These are phyloP conservation scores for Plagodis dolabraria DNA, from an alignment of 2,888 invertebrate species.

Conservation along the genomic window DNA sequence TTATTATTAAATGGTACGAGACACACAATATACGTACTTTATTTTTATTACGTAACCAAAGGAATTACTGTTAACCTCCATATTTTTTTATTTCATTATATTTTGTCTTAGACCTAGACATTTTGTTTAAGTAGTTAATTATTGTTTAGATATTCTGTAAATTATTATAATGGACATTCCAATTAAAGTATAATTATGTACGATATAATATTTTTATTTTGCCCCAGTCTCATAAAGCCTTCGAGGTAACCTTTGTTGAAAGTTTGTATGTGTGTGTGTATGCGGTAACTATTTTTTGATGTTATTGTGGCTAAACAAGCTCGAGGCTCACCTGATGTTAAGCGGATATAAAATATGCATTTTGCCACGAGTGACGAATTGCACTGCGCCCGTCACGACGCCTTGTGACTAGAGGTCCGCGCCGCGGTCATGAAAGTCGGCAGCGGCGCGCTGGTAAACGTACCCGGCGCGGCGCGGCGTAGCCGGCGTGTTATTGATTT, in stretches of 20 bases:
- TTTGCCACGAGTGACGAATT: no score
- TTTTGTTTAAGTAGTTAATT: conserved; percentile 53
- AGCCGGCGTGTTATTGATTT: no score
- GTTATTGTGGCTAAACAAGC: no score
- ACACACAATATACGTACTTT: conserved; percentile 12
- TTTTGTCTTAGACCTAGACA: conserved; percentile 46
- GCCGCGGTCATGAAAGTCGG: no score
- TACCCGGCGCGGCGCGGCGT: no score
- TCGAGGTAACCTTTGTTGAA: not conserved
- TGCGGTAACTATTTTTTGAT: no score
- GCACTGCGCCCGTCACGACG: no score
- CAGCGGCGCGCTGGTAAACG: no score
- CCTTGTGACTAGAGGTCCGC: no score
- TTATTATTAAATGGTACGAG: conserved; percentile 15
- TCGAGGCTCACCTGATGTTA: no score
- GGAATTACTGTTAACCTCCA: conserved; percentile 66
- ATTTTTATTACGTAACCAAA: conserved; percentile 61
- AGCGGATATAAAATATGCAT: no score
- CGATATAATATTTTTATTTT: conserved; percentile 41
- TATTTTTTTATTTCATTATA: conserved; percentile 53
- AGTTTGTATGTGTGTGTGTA: not conserved
- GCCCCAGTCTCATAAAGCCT: not conserved
- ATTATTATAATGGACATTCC: conserved; percentile 75
- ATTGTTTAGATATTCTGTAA: conserved; percentile 58
- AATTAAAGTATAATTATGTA: conserved; percentile 69